Evolutionary conservation across 1,140 invertebrate genomes (phyloP).

Genomic region (Brachionus asplanchnoidis): DNA sequence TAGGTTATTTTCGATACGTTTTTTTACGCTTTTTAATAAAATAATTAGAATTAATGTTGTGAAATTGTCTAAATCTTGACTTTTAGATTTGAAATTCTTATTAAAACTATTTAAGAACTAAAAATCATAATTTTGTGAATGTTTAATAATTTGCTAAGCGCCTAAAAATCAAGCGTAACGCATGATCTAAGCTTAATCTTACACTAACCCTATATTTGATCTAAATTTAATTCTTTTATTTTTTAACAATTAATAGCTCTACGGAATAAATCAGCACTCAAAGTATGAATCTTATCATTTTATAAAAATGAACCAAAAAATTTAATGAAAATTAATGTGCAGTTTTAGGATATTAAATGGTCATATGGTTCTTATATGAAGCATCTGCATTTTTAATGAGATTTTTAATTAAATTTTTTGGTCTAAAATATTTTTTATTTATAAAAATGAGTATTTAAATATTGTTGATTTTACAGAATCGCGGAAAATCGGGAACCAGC

Average conservation of each 20-base stretch:
- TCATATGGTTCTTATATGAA: neutral
- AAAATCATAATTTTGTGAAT: neutral
- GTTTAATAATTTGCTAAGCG: neutral
- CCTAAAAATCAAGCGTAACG: neutral
- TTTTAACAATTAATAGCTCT: neutral
- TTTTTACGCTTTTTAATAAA: neutral
- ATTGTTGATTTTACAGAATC: neutral
- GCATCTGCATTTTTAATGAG: neutral
- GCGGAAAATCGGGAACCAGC: neutral
- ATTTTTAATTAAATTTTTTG: neutral
- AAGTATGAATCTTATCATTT: constrained; percentile 18
- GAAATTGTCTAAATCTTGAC: neutral
- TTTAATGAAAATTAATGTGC: neutral
- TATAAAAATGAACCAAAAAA: neutral
- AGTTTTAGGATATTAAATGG: neutral
- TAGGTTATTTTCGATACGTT: neutral
- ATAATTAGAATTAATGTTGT: neutral
- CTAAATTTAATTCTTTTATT: neutral
- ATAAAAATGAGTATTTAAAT: neutral
- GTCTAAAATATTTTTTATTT: neutral
- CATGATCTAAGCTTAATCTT: constrained; percentile 9
- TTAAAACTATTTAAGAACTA: neutral
- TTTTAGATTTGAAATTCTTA: neutral
- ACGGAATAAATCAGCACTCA: constrained; percentile 32
- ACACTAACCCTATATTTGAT: neutral